Conservation (phyloP, 2,888 invertebrate genomes). For the Panopea generosa region DNA sequence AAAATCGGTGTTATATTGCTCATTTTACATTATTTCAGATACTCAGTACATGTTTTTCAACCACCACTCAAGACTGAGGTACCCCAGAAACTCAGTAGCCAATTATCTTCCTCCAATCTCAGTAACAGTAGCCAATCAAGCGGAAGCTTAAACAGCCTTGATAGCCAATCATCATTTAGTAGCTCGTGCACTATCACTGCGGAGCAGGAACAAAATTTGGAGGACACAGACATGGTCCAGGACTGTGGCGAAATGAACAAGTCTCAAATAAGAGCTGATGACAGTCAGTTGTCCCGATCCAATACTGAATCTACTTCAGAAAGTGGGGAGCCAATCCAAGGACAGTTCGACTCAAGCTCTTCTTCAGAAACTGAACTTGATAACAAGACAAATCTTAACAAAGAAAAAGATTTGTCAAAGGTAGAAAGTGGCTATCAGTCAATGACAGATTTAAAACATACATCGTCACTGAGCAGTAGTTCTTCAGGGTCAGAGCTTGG, state of each 20-base stretch:
- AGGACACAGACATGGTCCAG: constrained; percentile 44
- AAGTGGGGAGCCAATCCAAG: not conserved
- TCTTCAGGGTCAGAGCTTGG: not conserved
- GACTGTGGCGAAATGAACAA: not conserved
- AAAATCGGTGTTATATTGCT: too few species aligned
- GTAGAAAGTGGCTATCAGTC: constrained; percentile 37
- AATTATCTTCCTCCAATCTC: constrained; percentile 70
- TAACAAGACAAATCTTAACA: not conserved
- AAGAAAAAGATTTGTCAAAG: not conserved
- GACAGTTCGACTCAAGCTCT: not conserved
- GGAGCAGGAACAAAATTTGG: constrained; percentile 63
- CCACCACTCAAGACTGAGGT: constrained; percentile 81
- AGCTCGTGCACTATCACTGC: constrained; percentile 80
- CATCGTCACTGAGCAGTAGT: not conserved
- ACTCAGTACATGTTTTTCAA: constrained; percentile 85
- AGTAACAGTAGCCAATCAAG: constrained; percentile 79
- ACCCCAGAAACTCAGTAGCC: constrained; percentile 62
- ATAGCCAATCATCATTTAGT: constrained; percentile 79
- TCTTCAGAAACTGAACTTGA: not conserved
- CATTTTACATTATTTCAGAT: constrained; percentile 72
- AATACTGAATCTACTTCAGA: not conserved
- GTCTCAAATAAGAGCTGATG: not conserved
- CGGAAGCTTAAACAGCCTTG: constrained; percentile 78
- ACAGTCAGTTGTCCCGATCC: not conserved
- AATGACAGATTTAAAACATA: constrained; percentile 17